These are phyloP conservation scores for Apotomis betuletana DNA, from an alignment of 2,888 invertebrate genomes.

Conservation along the genomic window DNA sequence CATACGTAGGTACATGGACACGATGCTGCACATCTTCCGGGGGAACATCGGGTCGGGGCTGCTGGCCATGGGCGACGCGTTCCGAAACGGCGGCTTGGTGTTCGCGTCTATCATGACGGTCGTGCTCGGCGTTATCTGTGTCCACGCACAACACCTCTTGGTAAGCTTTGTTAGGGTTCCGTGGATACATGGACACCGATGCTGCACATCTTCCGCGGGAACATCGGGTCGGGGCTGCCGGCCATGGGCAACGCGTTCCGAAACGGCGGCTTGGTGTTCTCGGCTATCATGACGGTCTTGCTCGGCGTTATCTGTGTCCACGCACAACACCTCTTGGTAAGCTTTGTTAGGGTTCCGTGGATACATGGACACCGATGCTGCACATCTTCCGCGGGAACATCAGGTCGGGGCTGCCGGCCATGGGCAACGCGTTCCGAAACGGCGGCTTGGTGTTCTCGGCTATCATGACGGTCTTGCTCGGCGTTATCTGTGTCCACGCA, in stretches of 20 bases:
- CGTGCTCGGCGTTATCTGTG: conserved; percentile 91
- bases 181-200: conserved; percentile 92
- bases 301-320: conserved; percentile 95
- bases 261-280: conserved; percentile 94
- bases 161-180: conserved; percentile 72
- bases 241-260: conserved; percentile 98
- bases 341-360: conserved; percentile 71
- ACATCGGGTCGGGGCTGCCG: conserved; percentile 97
- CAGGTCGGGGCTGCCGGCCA: conserved; percentile 97
- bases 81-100: conserved; percentile 94
- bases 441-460: conserved; percentile 94
- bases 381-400: conserved; percentile 98
- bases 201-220: conserved; percentile 96
- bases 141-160: conserved; percentile 96
- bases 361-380: conserved; percentile 92
- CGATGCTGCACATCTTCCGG: conserved; percentile 95
- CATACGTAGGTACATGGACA: conserved; percentile 89
- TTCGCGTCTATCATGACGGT: conserved; percentile 91
- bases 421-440: conserved; percentile 97
- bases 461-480: conserved; percentile 90
- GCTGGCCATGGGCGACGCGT: conserved; percentile 97
- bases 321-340: conserved; percentile 95
- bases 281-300: conserved; percentile 89
- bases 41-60: conserved; percentile 98
- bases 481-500: conserved; percentile 94